A percentile compares a stretch with the other conserved stretches of the same genome.
Conservation (phyloP, 2,113 vertebrate genomes). For the Puma concolor region DNA sequence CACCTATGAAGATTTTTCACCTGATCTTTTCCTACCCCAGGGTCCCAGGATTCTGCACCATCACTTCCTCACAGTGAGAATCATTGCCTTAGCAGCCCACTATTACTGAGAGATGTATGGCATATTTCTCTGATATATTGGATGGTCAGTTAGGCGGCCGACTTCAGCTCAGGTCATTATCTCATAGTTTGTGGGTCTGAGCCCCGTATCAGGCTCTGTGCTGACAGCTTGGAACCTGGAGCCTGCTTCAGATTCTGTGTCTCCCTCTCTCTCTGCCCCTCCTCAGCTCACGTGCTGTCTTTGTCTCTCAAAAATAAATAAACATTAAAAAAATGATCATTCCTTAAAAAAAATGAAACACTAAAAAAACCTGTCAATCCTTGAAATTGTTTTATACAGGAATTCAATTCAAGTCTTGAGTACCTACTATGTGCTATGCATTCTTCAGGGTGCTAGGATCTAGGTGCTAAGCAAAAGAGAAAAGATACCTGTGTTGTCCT, state of each 20-base stretch:
- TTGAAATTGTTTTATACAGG: not conserved
- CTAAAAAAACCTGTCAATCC: not conserved
- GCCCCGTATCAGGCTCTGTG: too few relatives aligned
- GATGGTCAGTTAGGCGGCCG: not conserved
- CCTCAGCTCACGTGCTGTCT: too few relatives aligned
- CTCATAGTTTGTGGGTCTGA: too few relatives aligned
- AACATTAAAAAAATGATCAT: not conserved
- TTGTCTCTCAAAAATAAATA: too few relatives aligned
- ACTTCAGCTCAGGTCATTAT: too few relatives aligned
- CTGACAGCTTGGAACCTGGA: too few relatives aligned
- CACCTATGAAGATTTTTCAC: not conserved
- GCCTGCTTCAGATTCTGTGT: too few relatives aligned
- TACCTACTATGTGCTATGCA: not conserved
- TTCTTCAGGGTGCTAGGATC: not conserved
- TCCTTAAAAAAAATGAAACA: not conserved
- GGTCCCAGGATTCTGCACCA: not conserved
- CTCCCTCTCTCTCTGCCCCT: too few relatives aligned
- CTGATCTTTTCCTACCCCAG: not conserved
- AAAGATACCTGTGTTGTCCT: not conserved
- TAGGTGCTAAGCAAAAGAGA: not conserved
- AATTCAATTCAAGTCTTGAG: not conserved
- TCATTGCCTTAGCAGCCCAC: too few relatives aligned
- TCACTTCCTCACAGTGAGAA: not conserved
- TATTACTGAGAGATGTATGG: fast-evolving
- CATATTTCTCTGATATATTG: not conserved